Evolutionary conservation across 1,140 invertebrate species (phyloP).

Genomic region (Elysia chlorotica): DNA sequence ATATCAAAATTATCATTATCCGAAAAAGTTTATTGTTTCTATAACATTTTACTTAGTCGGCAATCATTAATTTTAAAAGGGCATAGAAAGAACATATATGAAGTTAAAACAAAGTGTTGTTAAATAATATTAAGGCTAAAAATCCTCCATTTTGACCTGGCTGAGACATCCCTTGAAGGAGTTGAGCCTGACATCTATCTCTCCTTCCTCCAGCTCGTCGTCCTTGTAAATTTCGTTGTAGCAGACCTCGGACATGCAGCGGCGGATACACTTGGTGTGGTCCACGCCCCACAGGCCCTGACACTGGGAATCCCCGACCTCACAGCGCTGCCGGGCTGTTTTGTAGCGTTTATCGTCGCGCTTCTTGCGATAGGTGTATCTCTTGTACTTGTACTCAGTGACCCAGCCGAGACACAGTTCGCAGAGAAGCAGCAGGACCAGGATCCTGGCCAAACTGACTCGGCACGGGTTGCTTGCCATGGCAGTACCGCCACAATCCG

Average conservation of each 20-base stretch:
- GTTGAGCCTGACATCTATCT: constrained; percentile 46
- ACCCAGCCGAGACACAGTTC: no score
- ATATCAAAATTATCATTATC: no score
- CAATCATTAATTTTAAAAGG: neutral
- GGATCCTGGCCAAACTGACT: neutral
- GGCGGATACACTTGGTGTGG: constrained; percentile 40
- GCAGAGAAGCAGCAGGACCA: constrained; percentile 1
- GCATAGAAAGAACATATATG: no score
- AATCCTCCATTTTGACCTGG: constrained; percentile 29
- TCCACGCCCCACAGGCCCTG: constrained; percentile 32
- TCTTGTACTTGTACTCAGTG: constrained; percentile 34
- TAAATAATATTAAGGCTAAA: constrained; percentile 22
- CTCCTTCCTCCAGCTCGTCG: constrained; percentile 48
- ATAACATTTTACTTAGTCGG: neutral
- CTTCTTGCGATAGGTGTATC: constrained; percentile 45
- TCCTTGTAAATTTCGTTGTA: constrained; percentile 41
- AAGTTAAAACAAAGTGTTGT: no score
- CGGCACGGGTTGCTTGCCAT: neutral
- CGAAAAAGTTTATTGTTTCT: no score
- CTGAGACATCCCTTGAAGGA: constrained; percentile 48
- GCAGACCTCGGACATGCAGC: constrained; percentile 41
- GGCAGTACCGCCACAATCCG: no score
- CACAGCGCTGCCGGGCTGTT: constrained; percentile 37
- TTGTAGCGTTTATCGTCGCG: constrained; percentile 45
- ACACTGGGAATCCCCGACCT: constrained; percentile 37